Evolutionary conservation across 2,797 vertebrate species (phyloP), one percentile per base, ranked within the genome.

Genomic region (Peromyscus eremicus): DNA sequence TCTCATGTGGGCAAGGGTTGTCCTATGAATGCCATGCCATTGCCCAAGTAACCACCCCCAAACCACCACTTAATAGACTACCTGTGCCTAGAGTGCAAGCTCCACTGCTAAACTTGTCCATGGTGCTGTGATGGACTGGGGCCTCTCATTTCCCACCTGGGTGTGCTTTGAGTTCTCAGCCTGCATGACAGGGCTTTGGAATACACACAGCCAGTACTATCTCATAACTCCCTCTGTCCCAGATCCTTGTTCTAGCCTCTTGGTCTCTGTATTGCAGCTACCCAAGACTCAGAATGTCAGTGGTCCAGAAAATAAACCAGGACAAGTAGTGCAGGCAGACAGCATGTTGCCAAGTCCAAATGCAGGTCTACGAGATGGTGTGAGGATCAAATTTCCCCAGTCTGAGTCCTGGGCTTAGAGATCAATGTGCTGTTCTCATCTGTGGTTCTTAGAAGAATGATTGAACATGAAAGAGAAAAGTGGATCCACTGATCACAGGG

Each of bases 381-480:
- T 5, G 32, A 96, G 55, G 77, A 94, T 96, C 94, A 95, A 46
- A 76, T 92, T 64, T 52, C 77, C 64, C 4, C 14, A 43, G 79
- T 92, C 27, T 55, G 91, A 97, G 94, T 92, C 70, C 75, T 52
- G 9, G 60, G 64, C 92, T 95, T 91, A 89, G 75, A 84, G 16
- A 70, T 86, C 88, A 46, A 89, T 62, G 66, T 37, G 43, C 49
- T 92, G 12, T 94, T 70, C 89, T 95, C 52, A 92, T 92, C 73
- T 75, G 27, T 37, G 81, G 79, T 52, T 94, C 82, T 96, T 93
- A 80, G 94, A 97, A 97, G 92, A 80, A 75, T 77, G 40, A 76
- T 37, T 77, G 92, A 97, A 94, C 91, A 85, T 95, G 37, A 97
- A 97, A 92, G 91, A 37, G 91, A 62, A 92, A 96, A 96, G 64